Evolutionary conservation across 2,797 vertebrate species (phyloP).

Genomic region (Lagocephalus sceleratus): DNA sequence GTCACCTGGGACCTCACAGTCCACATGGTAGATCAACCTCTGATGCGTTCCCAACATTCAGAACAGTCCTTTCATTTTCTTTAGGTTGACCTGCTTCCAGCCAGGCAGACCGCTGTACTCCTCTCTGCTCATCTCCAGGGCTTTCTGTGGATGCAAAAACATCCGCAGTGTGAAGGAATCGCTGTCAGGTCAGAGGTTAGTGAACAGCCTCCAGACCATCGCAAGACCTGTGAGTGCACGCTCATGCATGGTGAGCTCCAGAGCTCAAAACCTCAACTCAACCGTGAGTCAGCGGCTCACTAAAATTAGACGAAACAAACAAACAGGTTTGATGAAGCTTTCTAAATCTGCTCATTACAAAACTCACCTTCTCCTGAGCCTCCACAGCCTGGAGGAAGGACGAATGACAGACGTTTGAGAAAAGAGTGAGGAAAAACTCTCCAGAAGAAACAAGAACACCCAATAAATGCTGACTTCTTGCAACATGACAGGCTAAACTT

Average conservation of each 20-base stretch:
- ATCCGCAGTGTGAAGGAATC: conserved; percentile 5
- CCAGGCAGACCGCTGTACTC: conserved; percentile 87
- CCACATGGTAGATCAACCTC: conserved; percentile 11
- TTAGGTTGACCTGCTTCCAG: conserved; percentile 97
- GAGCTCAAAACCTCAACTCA: not conserved
- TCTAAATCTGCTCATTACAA: conserved; percentile 32
- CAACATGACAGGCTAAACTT: too few species aligned
- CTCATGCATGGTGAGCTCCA: conserved; percentile 26
- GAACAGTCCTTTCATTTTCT: conserved; percentile 96
- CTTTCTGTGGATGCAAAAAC: conserved; percentile 71
- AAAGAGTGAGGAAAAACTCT: conserved; percentile 27
- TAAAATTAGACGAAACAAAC: conserved; percentile 2
- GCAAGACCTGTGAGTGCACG: conserved; percentile 9
- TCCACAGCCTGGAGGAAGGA: conserved; percentile 68
- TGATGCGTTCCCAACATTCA: conserved; percentile 33
- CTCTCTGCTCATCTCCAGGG: conserved; percentile 88
- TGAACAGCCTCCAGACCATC: not conserved
- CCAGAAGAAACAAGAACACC: conserved; percentile 29
- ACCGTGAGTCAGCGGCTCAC: conserved; percentile 28
- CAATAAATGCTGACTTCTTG: too few species aligned
- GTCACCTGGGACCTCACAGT: conserved; percentile 1
- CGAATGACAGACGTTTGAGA: conserved; percentile 48
- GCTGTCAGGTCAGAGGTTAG: not conserved
- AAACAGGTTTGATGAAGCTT: conserved; percentile 26
- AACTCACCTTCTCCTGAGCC: conserved; percentile 76